A percentile compares a stretch with the other conserved stretches of the same genome.
phyloP scores from a whole-genome alignment of 1,140 invertebrate species.

The Luehdorfia chinensis region DNA sequence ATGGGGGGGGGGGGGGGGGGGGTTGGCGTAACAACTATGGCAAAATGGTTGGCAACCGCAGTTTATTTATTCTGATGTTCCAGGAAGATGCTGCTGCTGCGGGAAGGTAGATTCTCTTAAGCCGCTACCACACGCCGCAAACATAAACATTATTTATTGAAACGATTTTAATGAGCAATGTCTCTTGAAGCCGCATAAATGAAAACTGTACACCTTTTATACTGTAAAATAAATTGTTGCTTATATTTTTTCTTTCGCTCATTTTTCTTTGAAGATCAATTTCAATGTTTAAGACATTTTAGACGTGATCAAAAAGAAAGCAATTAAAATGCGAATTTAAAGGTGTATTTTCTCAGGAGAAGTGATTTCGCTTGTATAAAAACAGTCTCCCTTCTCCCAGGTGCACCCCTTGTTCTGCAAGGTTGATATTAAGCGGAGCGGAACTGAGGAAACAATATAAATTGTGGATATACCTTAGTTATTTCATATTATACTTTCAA shows the following conservation, averaged over 20 bases:
- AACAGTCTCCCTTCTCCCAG: constrained; percentile 24
- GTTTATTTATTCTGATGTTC: too few relatives aligned
- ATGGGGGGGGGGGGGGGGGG: too few relatives aligned
- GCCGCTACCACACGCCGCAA: too few relatives aligned
- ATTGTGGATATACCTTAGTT: constrained; percentile 29
- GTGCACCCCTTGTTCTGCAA: constrained; percentile 56
- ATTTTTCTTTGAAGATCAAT: constrained; percentile 24
- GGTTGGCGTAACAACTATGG: too few relatives aligned
- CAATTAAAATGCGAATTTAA: constrained; percentile 45
- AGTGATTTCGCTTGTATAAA: constrained; percentile 62
- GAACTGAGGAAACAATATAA: constrained; percentile 15
- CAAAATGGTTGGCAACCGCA: too few relatives aligned
- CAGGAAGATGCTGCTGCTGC: too few relatives aligned
- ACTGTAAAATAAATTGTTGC: background rate
- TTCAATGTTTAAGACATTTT: constrained; percentile 30
- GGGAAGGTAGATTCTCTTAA: too few relatives aligned
- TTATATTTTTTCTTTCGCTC: constrained; percentile 16
- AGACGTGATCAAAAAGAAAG: constrained; percentile 32
- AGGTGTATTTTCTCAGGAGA: constrained; percentile 57
- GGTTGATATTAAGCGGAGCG: constrained; percentile 52
- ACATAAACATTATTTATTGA: too few relatives aligned
- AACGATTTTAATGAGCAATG: background rate
- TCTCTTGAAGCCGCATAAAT: too few relatives aligned
- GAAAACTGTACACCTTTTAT: background rate
- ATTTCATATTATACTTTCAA: too few relatives aligned